These are phyloP conservation scores for Streblospio benedicti DNA, from an alignment of 1,140 invertebrate species.

Conservation along the genomic window DNA sequence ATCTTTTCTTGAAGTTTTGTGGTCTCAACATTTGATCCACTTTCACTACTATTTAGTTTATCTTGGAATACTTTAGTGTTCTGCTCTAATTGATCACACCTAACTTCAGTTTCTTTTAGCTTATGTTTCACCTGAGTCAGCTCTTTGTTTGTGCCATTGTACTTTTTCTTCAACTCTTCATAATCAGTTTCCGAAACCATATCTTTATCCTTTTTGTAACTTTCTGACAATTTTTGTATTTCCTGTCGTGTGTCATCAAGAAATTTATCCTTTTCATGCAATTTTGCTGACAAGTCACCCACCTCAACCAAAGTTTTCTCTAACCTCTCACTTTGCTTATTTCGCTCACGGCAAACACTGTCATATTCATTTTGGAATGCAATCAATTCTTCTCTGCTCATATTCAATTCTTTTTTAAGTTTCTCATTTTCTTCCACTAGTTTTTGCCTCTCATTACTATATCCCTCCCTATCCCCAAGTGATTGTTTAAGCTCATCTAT, in stretches of 20 bases:
- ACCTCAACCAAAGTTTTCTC: neutral
- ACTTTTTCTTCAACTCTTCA: constrained; percentile 23
- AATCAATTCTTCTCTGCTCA: neutral
- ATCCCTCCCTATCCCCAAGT: constrained; percentile 22
- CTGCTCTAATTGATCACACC: too few species aligned
- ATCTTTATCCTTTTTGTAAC: constrained; percentile 25
- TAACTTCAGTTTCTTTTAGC: neutral
- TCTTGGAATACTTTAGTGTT: too few species aligned
- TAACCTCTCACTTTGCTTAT: neutral
- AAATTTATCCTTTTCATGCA: too few species aligned
- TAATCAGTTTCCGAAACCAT: constrained; percentile 22
- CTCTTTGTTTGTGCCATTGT: neutral
- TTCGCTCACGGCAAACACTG: neutral
- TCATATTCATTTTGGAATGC: too few species aligned
- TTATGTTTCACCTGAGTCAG: neutral
- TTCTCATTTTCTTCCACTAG: constrained; percentile 25
- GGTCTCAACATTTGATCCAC: too few species aligned
- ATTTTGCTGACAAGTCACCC: neutral
- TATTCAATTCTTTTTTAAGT: neutral
- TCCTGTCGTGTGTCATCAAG: neutral
- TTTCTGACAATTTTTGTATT: constrained; percentile 19
- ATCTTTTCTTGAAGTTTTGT: neutral
- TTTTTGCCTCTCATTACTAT: constrained; percentile 27
- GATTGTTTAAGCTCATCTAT: constrained; percentile 28
- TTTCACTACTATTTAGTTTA: too few species aligned